Conservation (phyloP, 92 coral and sea anemone species). For the Plumapathes pennacea region DNA sequence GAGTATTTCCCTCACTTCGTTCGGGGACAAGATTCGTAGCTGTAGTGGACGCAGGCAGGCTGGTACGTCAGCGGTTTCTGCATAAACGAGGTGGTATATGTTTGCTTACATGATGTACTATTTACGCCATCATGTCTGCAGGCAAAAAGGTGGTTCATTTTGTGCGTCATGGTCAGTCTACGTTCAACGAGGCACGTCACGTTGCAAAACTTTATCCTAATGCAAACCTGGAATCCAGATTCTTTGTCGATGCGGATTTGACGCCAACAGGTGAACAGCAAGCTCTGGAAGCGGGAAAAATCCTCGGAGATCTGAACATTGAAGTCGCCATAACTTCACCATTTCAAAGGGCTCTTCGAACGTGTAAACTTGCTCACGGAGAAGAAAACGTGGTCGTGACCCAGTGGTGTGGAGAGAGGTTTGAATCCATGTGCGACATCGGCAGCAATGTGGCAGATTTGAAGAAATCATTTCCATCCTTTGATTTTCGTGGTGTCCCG, state of each 20-base stretch:
- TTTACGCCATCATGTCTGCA: too few species aligned
- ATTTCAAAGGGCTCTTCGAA: conserved; percentile 38
- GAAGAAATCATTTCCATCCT: conserved; percentile 16
- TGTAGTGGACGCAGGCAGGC: too few species aligned
- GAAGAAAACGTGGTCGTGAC: conserved; percentile 31
- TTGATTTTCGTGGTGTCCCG: conserved; percentile 35
- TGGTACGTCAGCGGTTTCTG: too few species aligned
- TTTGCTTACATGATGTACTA: too few species aligned
- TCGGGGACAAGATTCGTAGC: too few species aligned
- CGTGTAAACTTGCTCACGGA: conserved; percentile 55
- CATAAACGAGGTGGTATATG: too few species aligned
- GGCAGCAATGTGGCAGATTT: conserved; percentile 33
- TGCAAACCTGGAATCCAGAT: conserved; percentile 7
- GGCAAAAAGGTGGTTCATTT: conserved; percentile 36
- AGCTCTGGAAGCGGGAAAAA: conserved; percentile 7
- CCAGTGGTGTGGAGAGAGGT: conserved; percentile 48
- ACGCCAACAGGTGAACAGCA: conserved; percentile 46
- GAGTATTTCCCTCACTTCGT: too few species aligned
- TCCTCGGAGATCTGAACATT: conserved; percentile 23
- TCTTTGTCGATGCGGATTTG: conserved; percentile 37
- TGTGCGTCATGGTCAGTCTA: conserved; percentile 62
- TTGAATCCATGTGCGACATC: conserved; percentile 59
- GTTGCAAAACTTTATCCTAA: not conserved
- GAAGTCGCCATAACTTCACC: conserved; percentile 68
- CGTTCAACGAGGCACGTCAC: conserved; percentile 39